Evolutionary conservation across 2,113 vertebrate genomes (phyloP), one percentile per base, ranked within the genome.

Genomic region (Ceratotherium simum): DNA sequence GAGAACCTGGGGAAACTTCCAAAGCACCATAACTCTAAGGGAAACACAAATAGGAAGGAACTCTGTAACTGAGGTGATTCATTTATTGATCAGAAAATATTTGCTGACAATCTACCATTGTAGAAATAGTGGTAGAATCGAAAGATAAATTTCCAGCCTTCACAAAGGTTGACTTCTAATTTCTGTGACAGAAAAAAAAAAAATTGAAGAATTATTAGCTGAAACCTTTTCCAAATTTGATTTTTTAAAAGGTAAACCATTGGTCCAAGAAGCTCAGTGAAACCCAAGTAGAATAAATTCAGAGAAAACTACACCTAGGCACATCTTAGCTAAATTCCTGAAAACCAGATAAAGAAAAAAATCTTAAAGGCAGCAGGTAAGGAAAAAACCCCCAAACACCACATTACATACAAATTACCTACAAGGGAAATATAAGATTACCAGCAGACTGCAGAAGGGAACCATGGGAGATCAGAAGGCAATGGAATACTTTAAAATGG

Each of bases 181-280:
- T 89, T 60, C 67, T 56, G 23, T 60, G 29, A 78, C 13, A 87
- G 8, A 75, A 27, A 84, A 76, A 5, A 7, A 23, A 88, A 79
- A 31, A 69, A 48, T 42, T 69, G 27, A 78, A 58, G 42, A 91
- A 88, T 80, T 76, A 80, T 33, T 73, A 95, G 8, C 7, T 58
- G n/a, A 91, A 84, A 54, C 14, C 79, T 85, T 86, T 94, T 73
- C 14, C 11, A 94, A 79, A 82, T 94, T 62, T 72, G 31, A 76
- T 69, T 90, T 87, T 94, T 96, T 36, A 75, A 95, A 95, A 96
- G 27, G 4, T 17, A 75, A 67, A 72, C 12, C 14, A 64, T 81
- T 78, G 42, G 8, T 56, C 36, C 23, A 82, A 91, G 56, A 72
- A 95, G 1, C 31, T 86, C 13, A 21, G n/a, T 90, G 33, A 91